These are phyloP conservation scores for Dicyrtoma fusca DNA, from an alignment of 2,888 invertebrate genomes.

Conservation along the genomic window DNA sequence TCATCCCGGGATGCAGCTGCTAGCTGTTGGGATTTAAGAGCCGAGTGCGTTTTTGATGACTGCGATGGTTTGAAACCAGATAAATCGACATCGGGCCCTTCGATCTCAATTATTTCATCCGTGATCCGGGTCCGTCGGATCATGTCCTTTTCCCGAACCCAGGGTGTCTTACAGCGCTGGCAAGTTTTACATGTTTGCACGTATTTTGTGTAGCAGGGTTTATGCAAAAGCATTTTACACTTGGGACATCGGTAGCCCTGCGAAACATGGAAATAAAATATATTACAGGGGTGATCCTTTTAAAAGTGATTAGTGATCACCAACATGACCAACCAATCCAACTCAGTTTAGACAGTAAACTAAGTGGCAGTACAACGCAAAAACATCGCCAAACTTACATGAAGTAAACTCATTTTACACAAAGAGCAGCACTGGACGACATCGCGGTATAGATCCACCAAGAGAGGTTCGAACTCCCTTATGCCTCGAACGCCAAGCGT, in stretches of 20 bases:
- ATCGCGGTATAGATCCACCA: constrained; percentile 28
- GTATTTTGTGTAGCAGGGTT: constrained; percentile 36
- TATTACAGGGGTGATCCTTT: constrained; percentile 7
- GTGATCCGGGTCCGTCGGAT: constrained; percentile 26
- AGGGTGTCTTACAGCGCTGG: constrained; percentile 32
- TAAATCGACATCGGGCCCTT: constrained; percentile 16
- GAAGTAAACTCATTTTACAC: constrained; percentile 27
- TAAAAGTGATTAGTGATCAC: constrained; percentile 39
- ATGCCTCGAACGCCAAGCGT: constrained; percentile 48
- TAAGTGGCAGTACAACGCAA: constrained; percentile 4
- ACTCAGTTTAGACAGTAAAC: background rate
- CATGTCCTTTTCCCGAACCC: constrained; percentile 36
- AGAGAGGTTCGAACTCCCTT: constrained; percentile 45
- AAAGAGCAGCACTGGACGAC: constrained; percentile 20
- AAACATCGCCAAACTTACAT: constrained; percentile 25
- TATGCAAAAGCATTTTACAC: constrained; percentile 39
- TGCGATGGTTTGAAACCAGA: background rate
- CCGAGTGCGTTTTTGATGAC: no score
- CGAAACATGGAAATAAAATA: background rate
- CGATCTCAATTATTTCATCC: constrained; percentile 7
- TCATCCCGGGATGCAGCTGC: no score
- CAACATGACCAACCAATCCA: no score
- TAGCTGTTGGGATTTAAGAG: no score
- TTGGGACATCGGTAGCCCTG: constrained; percentile 44
- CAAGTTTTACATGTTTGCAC: constrained; percentile 36